Percentiles rank a stretch among this genome's conserved stretches.
Evolutionary conservation across 2,888 invertebrate genomes (phyloP).

Genomic region (Aromia moschata): DNA sequence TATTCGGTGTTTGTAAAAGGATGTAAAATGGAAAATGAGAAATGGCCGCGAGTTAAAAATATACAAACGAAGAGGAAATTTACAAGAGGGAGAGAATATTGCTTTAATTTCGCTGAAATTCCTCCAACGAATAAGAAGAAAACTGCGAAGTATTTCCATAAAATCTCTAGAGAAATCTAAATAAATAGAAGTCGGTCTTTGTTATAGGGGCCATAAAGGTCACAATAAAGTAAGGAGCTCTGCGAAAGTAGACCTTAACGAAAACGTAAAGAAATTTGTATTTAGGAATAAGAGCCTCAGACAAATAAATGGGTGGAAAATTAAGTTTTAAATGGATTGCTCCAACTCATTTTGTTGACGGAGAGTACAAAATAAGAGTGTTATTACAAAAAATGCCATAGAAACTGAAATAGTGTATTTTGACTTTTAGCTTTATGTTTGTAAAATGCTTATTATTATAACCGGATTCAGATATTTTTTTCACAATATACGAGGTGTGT

Average conservation of each 20-base stretch:
- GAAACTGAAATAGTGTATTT: no score
- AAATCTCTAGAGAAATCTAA: constrained; percentile 60
- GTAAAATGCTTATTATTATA: no score
- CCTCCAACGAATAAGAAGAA: constrained; percentile 51
- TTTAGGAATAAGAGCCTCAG: constrained; percentile 32
- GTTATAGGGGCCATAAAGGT: constrained; percentile 53
- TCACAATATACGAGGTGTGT: no score
- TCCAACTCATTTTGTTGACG: constrained; percentile 35
- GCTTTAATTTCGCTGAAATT: constrained; percentile 48
- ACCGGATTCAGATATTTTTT: no score
- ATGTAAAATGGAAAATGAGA: constrained; percentile 28
- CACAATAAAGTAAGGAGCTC: constrained; percentile 37
- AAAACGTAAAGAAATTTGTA: constrained; percentile 31
- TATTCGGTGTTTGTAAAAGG: constrained; percentile 21
- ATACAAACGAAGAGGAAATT: constrained; percentile 36
- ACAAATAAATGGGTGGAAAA: constrained; percentile 35
- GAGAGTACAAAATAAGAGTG: no score
- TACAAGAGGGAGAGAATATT: constrained; percentile 37
- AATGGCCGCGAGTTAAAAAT: constrained; percentile 30
- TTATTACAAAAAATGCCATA: no score
- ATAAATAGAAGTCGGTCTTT: constrained; percentile 59
- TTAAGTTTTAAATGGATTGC: constrained; percentile 31
- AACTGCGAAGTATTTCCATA: constrained; percentile 61
- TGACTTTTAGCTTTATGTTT: no score
- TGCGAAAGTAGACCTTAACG: constrained; percentile 24